These are phyloP conservation scores for Ostrea edulis DNA, from an alignment of 1,140 invertebrate species.

Conservation along the genomic window DNA sequence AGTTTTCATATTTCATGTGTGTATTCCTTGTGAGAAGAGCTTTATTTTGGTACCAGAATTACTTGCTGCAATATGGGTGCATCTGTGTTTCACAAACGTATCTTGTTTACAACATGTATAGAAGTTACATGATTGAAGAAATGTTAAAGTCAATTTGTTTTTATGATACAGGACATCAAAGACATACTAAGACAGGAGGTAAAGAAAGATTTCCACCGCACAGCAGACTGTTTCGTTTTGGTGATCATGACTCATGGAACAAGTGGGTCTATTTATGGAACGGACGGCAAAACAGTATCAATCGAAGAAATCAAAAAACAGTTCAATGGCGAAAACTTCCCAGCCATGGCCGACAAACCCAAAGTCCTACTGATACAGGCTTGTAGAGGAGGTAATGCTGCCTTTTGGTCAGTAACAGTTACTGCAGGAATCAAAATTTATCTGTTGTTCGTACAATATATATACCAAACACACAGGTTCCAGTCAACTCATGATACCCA, in stretches of 20 bases:
- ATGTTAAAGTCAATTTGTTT: not conserved
- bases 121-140: too few relatives aligned
- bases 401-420: not conserved
- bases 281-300: conserved; percentile 45
- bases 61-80: too few relatives aligned
- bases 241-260: conserved; percentile 54
- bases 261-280: conserved; percentile 49
- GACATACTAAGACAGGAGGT: conserved; percentile 34
- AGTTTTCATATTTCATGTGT: too few relatives aligned
- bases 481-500: too few relatives aligned
- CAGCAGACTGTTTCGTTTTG: conserved; percentile 53
- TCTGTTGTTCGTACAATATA: too few relatives aligned
- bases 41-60: too few relatives aligned
- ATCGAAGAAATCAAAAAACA: conserved; percentile 47
- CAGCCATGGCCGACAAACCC: conserved; percentile 51
- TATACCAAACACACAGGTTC: too few relatives aligned
- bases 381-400: conserved; percentile 50
- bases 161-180: conserved; percentile 46
- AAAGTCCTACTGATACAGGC: conserved; percentile 56
- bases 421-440: not conserved
- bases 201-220: conserved; percentile 38
- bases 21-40: too few relatives aligned
- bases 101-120: too few relatives aligned
- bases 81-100: too few relatives aligned
- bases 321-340: conserved; percentile 52